These are phyloP conservation scores for Yasuhikotakia modesta DNA, from an alignment of 2,797 vertebrate genomes.

Conservation along the genomic window DNA sequence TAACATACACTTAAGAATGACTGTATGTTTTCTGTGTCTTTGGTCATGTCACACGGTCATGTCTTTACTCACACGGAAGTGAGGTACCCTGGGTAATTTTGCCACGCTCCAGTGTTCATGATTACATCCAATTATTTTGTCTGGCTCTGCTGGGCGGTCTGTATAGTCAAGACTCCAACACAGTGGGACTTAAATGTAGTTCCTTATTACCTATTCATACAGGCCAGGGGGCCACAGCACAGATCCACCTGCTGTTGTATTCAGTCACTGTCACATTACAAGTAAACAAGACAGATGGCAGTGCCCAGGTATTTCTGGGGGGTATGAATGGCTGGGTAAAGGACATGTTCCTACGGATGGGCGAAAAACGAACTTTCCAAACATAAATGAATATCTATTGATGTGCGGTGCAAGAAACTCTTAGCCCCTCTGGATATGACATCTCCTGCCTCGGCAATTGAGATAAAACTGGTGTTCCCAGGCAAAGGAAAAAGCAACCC, in stretches of 20 bases:
- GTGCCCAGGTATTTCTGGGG: constrained; percentile 62
- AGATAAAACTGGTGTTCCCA: constrained; percentile 15
- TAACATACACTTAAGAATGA: too few species aligned
- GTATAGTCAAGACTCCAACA: not conserved
- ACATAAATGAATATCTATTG: constrained; percentile 37
- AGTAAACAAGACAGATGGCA: constrained; percentile 77
- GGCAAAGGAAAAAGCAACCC: constrained; percentile 10
- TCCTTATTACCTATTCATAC: constrained; percentile 70
- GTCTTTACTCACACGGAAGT: too few species aligned
- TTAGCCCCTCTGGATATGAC: not conserved
- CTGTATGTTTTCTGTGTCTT: too few species aligned
- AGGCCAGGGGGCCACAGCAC: constrained; percentile 67
- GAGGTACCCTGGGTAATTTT: too few species aligned
- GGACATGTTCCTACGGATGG: constrained; percentile 27
- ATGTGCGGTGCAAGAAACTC: constrained; percentile 28
- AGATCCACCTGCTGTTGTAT: constrained; percentile 67
- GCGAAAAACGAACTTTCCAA: constrained; percentile 28
- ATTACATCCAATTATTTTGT: too few species aligned
- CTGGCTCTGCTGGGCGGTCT: too few species aligned
- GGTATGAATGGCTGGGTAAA: constrained; percentile 41
- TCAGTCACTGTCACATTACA: constrained; percentile 78
- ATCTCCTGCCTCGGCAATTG: constrained; percentile 7
- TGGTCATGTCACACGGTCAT: too few species aligned
- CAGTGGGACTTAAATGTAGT: constrained; percentile 54
- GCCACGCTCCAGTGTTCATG: too few species aligned